phyloP scores from a whole-genome alignment of 2,797 vertebrate genomes.

The Falco berigora region DNA sequence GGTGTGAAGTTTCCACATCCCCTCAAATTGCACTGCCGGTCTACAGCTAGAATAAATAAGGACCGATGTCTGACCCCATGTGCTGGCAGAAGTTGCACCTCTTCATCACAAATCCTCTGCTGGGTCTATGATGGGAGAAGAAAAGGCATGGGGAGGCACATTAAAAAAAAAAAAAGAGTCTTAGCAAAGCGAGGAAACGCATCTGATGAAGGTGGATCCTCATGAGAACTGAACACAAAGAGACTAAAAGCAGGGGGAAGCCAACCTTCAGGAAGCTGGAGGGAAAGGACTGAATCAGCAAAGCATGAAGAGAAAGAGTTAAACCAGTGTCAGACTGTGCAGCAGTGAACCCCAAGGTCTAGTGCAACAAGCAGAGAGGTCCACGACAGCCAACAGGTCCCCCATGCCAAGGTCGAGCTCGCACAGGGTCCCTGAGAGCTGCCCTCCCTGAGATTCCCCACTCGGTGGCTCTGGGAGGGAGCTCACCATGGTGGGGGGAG shows the following conservation, averaged over 20 bases:
- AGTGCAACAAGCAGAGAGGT: not conserved
- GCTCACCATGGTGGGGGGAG: not conserved
- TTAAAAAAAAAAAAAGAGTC: not conserved
- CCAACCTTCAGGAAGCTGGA: no score
- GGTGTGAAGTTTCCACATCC: not conserved
- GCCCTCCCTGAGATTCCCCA: not conserved
- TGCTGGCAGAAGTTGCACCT: not conserved
- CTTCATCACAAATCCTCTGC: not conserved
- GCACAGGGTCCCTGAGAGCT: not conserved
- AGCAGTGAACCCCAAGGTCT: not conserved
- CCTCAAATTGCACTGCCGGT: not conserved
- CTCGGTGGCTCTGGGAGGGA: not conserved
- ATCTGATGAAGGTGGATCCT: not conserved
- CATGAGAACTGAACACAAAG: not conserved
- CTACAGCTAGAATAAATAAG: not conserved
- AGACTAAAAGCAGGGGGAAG: not conserved
- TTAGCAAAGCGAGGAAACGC: not conserved
- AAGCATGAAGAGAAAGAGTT: not conserved
- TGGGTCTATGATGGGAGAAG: not conserved
- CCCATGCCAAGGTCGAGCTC: not conserved
- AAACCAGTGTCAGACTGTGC: not conserved
- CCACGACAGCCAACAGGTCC: not conserved
- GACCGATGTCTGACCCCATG: fast-evolving
- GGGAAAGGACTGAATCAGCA: not conserved
- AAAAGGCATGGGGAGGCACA: not conserved